phyloP scores from a whole-genome alignment of 2,113 vertebrate genomes.

The Sturnira hondurensis region DNA sequence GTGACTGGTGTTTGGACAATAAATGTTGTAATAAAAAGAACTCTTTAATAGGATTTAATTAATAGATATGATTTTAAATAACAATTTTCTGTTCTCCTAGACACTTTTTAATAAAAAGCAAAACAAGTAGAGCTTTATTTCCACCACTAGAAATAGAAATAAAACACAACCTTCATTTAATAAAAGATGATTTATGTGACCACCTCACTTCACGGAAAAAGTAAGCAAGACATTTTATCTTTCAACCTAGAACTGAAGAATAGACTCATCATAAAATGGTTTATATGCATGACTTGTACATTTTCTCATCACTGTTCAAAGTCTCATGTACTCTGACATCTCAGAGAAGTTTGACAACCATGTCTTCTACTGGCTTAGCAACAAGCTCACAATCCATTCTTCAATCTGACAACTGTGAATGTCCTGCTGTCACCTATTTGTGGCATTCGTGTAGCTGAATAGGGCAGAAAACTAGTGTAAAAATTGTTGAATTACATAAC shows the following conservation, averaged over 20 bases:
- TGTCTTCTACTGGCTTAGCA: conserved; percentile 28
- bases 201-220: not conserved
- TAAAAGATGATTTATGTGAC: not conserved
- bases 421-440: not conserved
- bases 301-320: not conserved
- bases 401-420: conserved; percentile 20
- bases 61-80: not conserved
- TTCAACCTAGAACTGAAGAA: not conserved
- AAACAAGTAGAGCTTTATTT: conserved; percentile 14
- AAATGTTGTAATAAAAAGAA: conserved; percentile 2
- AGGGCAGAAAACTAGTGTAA: not conserved
- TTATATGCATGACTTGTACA: not conserved
- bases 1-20: not conserved
- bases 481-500: not conserved
- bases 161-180: not conserved
- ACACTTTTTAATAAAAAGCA: not conserved
- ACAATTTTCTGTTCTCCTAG: not conserved
- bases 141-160: not conserved
- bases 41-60: not conserved
- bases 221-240: not conserved
- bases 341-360: not conserved
- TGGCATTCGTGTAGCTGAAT: conserved; percentile 6
- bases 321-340: not conserved
- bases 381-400: conserved; percentile 7
- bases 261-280: not conserved